Percentiles rank a stretch among this genome's conserved stretches.
Evolutionary conservation across 2,113 vertebrate species (phyloP).

Genomic region (Sigmodon hispidus): DNA sequence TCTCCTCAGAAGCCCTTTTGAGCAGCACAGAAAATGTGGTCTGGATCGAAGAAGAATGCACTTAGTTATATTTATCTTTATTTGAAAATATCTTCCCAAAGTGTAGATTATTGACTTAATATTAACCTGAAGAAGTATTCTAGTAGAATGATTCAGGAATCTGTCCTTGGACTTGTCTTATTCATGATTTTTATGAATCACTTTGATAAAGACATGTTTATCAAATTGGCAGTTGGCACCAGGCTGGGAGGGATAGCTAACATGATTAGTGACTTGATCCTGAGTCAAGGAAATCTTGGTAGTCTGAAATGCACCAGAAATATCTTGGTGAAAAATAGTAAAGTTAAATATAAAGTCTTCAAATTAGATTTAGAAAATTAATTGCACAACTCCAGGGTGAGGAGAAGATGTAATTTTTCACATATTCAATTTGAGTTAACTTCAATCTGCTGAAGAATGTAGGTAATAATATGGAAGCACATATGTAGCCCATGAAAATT

Average conservation of each 20-base stretch:
- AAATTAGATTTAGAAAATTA: slow-evolving; percentile 61
- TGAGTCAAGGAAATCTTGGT: slow-evolving; percentile 52
- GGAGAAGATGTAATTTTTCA: slow-evolving; percentile 60
- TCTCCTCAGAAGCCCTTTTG: neutral
- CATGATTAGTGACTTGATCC: slow-evolving; percentile 62
- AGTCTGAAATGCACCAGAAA: slow-evolving; percentile 60
- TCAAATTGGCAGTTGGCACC: slow-evolving; percentile 53
- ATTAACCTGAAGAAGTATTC: slow-evolving; percentile 18
- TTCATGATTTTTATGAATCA: slow-evolving; percentile 56
- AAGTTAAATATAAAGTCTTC: slow-evolving; percentile 65
- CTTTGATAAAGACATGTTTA: slow-evolving; percentile 49
- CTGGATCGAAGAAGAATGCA: neutral
- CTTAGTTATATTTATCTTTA: slow-evolving; percentile 7
- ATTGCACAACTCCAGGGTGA: slow-evolving; percentile 25
- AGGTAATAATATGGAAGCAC: neutral
- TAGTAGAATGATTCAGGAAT: neutral
- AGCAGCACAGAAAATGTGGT: neutral
- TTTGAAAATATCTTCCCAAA: slow-evolving; percentile 18
- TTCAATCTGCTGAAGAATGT: neutral
- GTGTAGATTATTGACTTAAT: neutral
- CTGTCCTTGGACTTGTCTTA: slow-evolving; percentile 27
- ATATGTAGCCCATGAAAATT: neutral
- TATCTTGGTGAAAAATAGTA: slow-evolving; percentile 53
- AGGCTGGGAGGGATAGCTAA: slow-evolving; percentile 44
- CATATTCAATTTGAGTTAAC: neutral